A percentile compares a stretch with the other conserved stretches of the same genome.
Conservation (phyloP, 2,797 vertebrate genomes). For the Cheirogaleus major region DNA sequence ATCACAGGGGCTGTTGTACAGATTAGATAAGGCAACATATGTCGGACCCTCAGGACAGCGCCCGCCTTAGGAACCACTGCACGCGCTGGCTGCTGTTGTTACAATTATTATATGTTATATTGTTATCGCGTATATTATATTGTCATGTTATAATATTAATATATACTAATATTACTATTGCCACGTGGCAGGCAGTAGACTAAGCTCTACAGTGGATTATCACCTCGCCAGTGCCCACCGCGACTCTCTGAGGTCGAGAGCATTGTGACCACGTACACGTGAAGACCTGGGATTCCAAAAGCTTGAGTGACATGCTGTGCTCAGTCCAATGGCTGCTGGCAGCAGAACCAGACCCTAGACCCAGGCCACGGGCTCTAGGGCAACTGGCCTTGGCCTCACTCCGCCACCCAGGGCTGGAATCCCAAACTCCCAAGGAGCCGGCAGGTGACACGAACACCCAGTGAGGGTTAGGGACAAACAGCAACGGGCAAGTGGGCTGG, state of each 20-base stretch:
- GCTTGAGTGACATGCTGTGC: too few relatives aligned
- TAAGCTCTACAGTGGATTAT: background rate
- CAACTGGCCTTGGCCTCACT: background rate
- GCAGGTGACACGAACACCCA: accelerated
- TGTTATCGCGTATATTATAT: too few relatives aligned
- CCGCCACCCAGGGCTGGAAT: accelerated
- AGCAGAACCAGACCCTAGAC: background rate
- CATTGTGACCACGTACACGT: background rate
- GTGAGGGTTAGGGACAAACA: background rate
- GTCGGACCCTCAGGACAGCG: too few relatives aligned
- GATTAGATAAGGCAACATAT: accelerated
- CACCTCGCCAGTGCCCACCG: accelerated
- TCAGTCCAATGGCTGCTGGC: accelerated
- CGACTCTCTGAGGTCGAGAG: too few relatives aligned
- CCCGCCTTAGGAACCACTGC: background rate
- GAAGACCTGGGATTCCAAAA: background rate
- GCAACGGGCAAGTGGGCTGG: accelerated
- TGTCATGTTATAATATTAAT: background rate
- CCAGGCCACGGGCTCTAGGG: background rate
- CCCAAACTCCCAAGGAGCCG: accelerated
- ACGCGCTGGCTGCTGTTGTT: accelerated
- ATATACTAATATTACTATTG: background rate
- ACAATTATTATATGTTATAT: background rate
- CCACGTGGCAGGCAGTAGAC: background rate
- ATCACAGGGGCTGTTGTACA: accelerated